A percentile compares a stretch with the other conserved stretches of the same genome.
phyloP scores from a whole-genome alignment of 2,113 vertebrate genomes.

The Scopus umbretta region DNA sequence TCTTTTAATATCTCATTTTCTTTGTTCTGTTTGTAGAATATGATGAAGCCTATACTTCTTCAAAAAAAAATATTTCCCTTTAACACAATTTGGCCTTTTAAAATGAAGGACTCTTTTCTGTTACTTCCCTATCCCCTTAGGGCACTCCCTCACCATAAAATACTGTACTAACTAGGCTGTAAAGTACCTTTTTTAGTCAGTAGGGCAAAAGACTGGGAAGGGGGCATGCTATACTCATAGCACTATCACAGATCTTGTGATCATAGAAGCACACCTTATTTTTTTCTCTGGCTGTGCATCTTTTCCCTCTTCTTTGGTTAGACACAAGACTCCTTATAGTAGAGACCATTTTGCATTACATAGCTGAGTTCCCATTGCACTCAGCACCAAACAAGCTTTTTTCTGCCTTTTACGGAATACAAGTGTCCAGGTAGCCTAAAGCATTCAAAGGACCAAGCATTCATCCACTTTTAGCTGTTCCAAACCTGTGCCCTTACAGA shows the following conservation, averaged over 20 bases:
- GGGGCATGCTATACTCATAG: not conserved
- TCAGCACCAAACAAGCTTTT: rapidly evolving
- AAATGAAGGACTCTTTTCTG: not conserved
- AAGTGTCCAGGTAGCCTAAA: not conserved
- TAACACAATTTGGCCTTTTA: not conserved
- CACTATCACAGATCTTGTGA: not conserved
- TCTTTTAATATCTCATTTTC: not conserved
- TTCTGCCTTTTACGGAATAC: not conserved
- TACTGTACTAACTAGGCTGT: not conserved
- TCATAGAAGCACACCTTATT: not conserved
- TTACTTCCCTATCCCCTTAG: not conserved
- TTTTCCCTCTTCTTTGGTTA: not conserved
- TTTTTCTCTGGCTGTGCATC: not conserved
- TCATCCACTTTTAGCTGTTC: not conserved
- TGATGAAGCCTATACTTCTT: not conserved
- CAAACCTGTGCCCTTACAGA: not conserved
- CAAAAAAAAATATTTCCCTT: not conserved
- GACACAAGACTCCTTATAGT: rapidly evolving
- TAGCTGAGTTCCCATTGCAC: not conserved
- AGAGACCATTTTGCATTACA: not conserved
- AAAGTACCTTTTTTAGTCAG: not conserved
- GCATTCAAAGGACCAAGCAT: not conserved
- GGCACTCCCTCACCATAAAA: not conserved
- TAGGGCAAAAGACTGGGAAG: not conserved
- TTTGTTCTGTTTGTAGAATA: not conserved